These are phyloP conservation scores for Sitta europaea DNA, from an alignment of 2,113 vertebrate genomes.

Conservation along the genomic window DNA sequence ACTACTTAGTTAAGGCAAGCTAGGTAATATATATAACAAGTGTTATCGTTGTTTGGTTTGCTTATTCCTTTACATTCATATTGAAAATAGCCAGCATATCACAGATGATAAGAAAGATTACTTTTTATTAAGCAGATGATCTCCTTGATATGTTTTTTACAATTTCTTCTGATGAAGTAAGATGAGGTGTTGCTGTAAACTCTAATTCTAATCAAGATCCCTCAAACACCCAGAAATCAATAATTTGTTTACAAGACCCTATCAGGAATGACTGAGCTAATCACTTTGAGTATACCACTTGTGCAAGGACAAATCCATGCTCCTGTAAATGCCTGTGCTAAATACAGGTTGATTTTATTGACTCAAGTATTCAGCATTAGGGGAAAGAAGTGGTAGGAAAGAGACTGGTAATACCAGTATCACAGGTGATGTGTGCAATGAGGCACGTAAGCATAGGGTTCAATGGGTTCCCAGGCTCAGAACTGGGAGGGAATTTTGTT, in stretches of 20 bases:
- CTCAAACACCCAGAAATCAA: background rate
- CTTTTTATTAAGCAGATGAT: background rate
- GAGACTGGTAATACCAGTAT: background rate
- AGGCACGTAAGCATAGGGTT: background rate
- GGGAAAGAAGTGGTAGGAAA: background rate
- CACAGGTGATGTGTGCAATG: background rate
- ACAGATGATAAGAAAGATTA: background rate
- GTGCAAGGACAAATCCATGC: background rate
- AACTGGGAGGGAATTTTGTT: background rate
- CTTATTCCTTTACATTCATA: background rate
- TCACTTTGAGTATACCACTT: background rate
- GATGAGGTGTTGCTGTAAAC: background rate
- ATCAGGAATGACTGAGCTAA: background rate
- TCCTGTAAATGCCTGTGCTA: background rate
- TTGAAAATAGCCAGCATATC: background rate
- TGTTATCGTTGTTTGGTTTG: background rate
- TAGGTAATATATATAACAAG: background rate
- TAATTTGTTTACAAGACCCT: background rate
- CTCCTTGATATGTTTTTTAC: background rate
- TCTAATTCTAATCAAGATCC: background rate
- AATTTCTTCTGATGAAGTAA: background rate
- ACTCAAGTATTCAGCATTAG: background rate
- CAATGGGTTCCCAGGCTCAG: background rate
- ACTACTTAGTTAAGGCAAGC: background rate
- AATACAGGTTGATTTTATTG: background rate